Conservation (phyloP, 1,140 invertebrate species). For the Drosophila bocqueti region DNA sequence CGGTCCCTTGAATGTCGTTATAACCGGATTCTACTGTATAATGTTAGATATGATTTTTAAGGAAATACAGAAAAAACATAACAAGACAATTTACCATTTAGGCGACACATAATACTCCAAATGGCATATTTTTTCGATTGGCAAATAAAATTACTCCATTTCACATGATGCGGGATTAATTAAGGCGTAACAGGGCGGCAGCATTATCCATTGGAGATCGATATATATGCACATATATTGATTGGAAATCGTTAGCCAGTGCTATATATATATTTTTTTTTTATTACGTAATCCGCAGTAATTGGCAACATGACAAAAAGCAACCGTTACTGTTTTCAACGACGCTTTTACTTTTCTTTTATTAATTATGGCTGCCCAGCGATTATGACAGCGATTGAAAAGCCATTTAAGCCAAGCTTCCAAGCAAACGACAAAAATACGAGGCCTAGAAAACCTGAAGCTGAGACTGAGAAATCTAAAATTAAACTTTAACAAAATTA, state of each 20-base stretch:
- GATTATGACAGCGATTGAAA: conserved; percentile 63
- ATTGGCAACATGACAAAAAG: conserved; percentile 36
- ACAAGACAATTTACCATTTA: background rate
- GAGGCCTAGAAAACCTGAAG: conserved; percentile 7
- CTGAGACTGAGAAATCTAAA: background rate
- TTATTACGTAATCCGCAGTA: conserved; percentile 20
- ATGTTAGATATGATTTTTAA: no score
- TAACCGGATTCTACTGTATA: no score
- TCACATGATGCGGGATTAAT: background rate
- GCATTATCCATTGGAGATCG: conserved; percentile 1
- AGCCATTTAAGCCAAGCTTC: conserved; percentile 43
- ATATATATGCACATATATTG: background rate
- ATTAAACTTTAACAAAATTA: background rate
- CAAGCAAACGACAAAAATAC: conserved; percentile 15
- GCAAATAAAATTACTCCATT: background rate
- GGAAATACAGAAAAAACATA: background rate
- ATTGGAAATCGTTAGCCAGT: conserved; percentile 22
- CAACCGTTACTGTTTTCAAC: conserved; percentile 28
- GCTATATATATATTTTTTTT: background rate
- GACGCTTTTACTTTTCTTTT: conserved; percentile 72
- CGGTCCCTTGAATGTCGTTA: no score
- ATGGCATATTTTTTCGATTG: background rate
- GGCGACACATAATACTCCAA: background rate
- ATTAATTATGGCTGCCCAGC: conserved; percentile 58
- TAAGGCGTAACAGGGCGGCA: conserved; percentile 9